Evolutionary conservation across 2,797 vertebrate genomes (phyloP).

Genomic region (Nasua narica): DNA sequence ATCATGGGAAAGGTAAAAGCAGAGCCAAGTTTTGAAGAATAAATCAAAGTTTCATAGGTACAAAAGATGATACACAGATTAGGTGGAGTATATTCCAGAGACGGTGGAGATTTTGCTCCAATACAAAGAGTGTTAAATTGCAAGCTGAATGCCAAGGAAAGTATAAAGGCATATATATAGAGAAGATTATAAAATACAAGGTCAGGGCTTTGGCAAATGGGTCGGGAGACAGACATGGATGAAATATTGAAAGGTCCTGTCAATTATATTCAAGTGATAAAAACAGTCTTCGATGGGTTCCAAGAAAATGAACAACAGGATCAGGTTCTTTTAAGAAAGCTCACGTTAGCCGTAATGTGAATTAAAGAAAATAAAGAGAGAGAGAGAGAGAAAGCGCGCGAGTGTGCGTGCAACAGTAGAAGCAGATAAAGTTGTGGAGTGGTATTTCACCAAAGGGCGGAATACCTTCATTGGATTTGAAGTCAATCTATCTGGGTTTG

Average conservation of each 20-base stretch:
- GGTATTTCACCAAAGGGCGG: background rate
- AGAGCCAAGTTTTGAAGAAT: background rate
- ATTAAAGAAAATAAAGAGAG: background rate
- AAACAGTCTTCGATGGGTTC: background rate
- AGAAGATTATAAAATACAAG: background rate
- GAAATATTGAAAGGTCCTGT: background rate
- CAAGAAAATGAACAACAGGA: background rate
- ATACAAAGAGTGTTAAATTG: background rate
- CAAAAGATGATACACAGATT: background rate
- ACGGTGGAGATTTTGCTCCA: background rate
- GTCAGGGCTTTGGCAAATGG: background rate
- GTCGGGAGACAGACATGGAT: background rate
- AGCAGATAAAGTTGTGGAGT: background rate
- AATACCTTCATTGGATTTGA: background rate
- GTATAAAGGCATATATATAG: too few relatives aligned
- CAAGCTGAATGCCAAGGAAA: background rate
- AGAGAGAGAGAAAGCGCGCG: too few relatives aligned
- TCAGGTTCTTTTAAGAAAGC: background rate
- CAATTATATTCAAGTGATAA: background rate
- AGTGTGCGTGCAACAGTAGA: background rate
- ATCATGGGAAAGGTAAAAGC: background rate
- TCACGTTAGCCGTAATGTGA: too few relatives aligned
- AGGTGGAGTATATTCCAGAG: background rate
- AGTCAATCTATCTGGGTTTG: background rate
- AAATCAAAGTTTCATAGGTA: background rate